Conservation (phyloP, 2,888 invertebrate genomes). For the Melanchra persicariae region DNA sequence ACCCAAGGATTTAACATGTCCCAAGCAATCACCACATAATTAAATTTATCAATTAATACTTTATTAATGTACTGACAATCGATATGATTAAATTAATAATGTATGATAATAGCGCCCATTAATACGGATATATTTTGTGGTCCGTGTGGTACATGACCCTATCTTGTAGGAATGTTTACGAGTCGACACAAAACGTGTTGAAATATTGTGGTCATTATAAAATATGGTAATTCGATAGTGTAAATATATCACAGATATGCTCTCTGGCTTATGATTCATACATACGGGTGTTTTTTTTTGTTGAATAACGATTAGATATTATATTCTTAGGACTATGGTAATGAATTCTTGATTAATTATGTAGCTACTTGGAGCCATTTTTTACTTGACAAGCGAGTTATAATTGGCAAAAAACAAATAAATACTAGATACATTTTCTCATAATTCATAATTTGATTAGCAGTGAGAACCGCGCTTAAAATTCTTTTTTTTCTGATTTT, state of each 20-base stretch:
- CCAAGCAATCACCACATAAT: conserved; percentile 28
- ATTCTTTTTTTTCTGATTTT: background rate
- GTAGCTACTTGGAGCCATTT: conserved; percentile 36
- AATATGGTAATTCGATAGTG: conserved; percentile 52
- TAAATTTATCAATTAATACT: conserved; percentile 47
- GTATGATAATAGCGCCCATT: conserved; percentile 46
- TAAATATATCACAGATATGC: conserved; percentile 20
- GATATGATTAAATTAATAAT: conserved; percentile 49
- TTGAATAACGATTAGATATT: conserved; percentile 20
- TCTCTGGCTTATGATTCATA: conserved; percentile 25
- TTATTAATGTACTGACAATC: conserved; percentile 40
- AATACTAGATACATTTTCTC: background rate
- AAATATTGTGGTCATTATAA: conserved; percentile 52
- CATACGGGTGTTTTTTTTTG: conserved; percentile 19
- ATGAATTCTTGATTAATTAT: conserved; percentile 32
- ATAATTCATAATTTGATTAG: conserved; percentile 14
- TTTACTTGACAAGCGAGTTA: conserved; percentile 3
- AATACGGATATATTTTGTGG: conserved; percentile 32
- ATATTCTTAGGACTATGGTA: background rate
- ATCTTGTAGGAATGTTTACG: conserved; percentile 25
- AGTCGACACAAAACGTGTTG: conserved; percentile 25
- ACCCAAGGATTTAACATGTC: conserved; percentile 5
- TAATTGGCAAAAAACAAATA: conserved; percentile 15
- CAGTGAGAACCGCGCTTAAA: background rate
- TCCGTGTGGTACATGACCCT: conserved; percentile 12